phyloP scores from a whole-genome alignment of 1,140 invertebrate genomes.

The Pseudomyrmex sp. region DNA sequence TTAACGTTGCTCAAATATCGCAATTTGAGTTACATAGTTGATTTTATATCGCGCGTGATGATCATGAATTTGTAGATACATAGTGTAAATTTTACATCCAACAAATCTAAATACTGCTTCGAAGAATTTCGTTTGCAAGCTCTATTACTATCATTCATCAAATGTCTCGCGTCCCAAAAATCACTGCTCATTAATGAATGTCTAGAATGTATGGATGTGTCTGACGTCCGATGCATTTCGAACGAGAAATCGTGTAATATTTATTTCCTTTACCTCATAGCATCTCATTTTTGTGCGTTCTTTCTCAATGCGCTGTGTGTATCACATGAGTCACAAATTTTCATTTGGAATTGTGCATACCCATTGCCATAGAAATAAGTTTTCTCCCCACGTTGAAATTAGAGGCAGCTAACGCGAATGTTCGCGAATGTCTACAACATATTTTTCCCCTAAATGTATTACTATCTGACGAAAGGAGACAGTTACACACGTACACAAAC shows the following conservation, averaged over 20 bases:
- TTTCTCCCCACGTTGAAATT: not conserved
- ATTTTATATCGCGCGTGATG: not conserved
- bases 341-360: constrained; percentile 39
- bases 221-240: not conserved
- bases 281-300: constrained; percentile 27
- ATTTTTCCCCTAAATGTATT: constrained; percentile 17
- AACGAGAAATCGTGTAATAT: constrained; percentile 16
- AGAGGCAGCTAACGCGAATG: not conserved
- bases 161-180: not conserved
- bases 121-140: constrained; percentile 37
- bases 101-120: constrained; percentile 49
- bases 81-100: constrained; percentile 17
- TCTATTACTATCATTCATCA: constrained; percentile 21
- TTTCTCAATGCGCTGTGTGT: constrained; percentile 9
- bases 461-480: constrained; percentile 25
- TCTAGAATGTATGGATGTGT: not conserved
- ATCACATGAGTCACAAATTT: constrained; percentile 18
- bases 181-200: constrained; percentile 6
- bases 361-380: constrained; percentile 35
- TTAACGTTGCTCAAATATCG: constrained; percentile 50
- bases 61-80: not conserved
- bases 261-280: constrained; percentile 31
- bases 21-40: constrained; percentile 31
- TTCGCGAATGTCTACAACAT: not conserved
- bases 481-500: not conserved